These are phyloP conservation scores for Molothrus aeneus DNA, from an alignment of 2,797 vertebrate genomes.

Conservation along the genomic window DNA sequence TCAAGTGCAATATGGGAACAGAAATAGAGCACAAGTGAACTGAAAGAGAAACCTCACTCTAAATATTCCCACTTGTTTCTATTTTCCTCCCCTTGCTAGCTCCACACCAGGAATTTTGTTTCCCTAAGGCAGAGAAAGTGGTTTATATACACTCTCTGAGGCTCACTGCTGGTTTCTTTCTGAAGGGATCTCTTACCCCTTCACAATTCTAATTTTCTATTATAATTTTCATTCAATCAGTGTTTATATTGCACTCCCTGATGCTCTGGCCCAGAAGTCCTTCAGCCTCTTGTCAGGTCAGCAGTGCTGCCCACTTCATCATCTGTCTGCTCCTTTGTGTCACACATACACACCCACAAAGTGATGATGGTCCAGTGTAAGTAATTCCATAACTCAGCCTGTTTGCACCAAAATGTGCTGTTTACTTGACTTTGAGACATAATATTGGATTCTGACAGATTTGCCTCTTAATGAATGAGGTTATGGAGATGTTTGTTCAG, in stretches of 20 bases:
- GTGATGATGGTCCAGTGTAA: neutral
- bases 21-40: constrained; percentile 41
- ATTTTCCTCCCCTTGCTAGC: constrained; percentile 7
- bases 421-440: constrained; percentile 49
- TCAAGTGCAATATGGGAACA: neutral
- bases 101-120: neutral
- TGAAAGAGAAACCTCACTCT: constrained; percentile 57
- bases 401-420: constrained; percentile 27
- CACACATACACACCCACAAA: constrained; percentile 17
- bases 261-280: neutral
- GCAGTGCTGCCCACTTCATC: neutral
- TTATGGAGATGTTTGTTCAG: constrained; percentile 64
- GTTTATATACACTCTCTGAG: neutral
- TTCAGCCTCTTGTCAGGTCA: neutral
- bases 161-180: neutral
- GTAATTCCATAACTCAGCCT: constrained; percentile 60
- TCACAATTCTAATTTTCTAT: neutral
- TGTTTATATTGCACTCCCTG: neutral
- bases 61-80: constrained; percentile 55
- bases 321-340: constrained; percentile 1
- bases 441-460: neutral
- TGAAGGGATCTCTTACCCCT: neutral
- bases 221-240: neutral
- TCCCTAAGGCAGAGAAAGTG: neutral
- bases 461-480: constrained; percentile 7